Base-by-base conservation (phyloP, 37 sponge, comb jelly and placozoan species). In the Bolinopsis microptera region DNA sequence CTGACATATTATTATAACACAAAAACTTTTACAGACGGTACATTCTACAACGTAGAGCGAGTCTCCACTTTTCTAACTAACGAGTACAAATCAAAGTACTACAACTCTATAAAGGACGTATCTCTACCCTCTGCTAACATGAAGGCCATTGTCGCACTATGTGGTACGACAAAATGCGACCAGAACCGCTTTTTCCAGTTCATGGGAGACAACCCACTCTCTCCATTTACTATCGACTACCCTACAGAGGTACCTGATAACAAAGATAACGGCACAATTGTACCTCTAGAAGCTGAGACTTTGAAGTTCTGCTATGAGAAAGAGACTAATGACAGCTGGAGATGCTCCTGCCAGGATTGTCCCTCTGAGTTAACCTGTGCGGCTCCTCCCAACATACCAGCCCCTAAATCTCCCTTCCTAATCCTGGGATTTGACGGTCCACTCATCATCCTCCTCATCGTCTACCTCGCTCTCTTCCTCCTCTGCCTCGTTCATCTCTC, bases 381-480 rank as follows among this genome's bases (percentile, higher is more conserved):
- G 0, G 30, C 90, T 39, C 36, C 90, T 34, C 90, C 90, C 1
- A 0, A 34, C 26, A 38, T 86, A 39, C 90, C 90, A 5, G 0
- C 61, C 2, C 61, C 90, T 23, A 86, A 86, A 86, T 8, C 41
- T n/a, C 90, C 61, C 61, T 86, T 86, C 90, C 25, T 41, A 0
- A 38, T 86, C 90, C 61, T 41, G 26, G 90, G 90, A 39, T 86
- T 86, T 86, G 90, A 86, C 90, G 90, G 90, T n/a, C 36, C 35
- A 18, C 90, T 86, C 0, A 48, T 86, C 30, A 86, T 86, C 27
- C 90, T 86, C 38, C 41, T 86, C 30, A 86, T 37, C 48, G 22
- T 86, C 61, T 86, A 86, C 90, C 36, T 86, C 38, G 27, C 90
- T 26, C 90, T 86, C 61, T 86, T 86, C 61, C 90, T 86, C 41